phyloP scores from a whole-genome alignment of 2,888 invertebrate species.

The Zygaena filipendulae region DNA sequence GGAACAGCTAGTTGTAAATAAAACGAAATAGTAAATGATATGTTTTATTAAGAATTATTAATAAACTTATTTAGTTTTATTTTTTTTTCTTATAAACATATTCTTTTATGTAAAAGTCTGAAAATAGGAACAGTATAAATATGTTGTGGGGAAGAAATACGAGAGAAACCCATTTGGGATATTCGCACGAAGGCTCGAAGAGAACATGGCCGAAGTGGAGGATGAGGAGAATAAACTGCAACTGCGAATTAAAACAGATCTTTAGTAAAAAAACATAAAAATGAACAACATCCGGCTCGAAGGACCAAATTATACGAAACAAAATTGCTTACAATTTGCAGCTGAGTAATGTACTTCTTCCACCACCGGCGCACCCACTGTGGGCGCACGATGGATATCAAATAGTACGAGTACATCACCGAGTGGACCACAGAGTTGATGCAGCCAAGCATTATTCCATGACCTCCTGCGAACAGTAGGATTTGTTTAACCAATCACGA shows the following conservation, averaged over 20 bases:
- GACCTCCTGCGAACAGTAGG: constrained; percentile 73
- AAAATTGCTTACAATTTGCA: constrained; percentile 76
- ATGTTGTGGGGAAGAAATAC: constrained; percentile 73
- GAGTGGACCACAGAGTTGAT: constrained; percentile 81
- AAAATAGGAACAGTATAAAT: constrained; percentile 74
- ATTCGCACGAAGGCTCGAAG: constrained; percentile 69
- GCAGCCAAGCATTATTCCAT: constrained; percentile 74
- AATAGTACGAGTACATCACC: constrained; percentile 85
- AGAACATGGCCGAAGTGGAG: constrained; percentile 68
- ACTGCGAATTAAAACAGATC: constrained; percentile 31
- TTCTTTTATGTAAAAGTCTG: constrained; percentile 75
- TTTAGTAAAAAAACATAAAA: constrained; percentile 4
- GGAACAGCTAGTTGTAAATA: too few relatives aligned
- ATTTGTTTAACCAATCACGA: too few relatives aligned
- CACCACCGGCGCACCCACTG: constrained; percentile 82
- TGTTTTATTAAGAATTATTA: constrained; percentile 3
- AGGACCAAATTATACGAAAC: too few relatives aligned
- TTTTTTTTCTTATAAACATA: constrained; percentile 65
- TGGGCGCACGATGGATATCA: constrained; percentile 77
- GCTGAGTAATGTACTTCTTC: constrained; percentile 87
- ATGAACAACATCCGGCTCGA: too few relatives aligned
- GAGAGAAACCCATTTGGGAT: constrained; percentile 69
- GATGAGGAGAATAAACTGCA: constrained; percentile 74
- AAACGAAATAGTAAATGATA: constrained; percentile 2
- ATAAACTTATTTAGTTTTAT: constrained; percentile 25